phyloP scores from a whole-genome alignment of 2,797 vertebrate genomes.

The Podarcis siculus region DNA sequence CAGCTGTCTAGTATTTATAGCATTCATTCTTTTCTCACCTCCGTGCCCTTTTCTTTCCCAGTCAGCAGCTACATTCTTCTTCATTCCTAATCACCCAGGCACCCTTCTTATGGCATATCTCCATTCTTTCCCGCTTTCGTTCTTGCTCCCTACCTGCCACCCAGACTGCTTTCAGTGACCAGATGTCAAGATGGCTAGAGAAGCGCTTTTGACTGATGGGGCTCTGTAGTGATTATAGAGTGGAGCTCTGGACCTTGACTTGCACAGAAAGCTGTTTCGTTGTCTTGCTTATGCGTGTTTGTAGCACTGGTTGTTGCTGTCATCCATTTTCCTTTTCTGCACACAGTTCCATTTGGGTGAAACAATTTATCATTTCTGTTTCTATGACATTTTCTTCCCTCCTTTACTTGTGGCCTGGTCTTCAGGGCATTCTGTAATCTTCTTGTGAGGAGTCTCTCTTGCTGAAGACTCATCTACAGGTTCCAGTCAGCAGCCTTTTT shows the following conservation, averaged over 20 bases:
- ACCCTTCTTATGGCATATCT: neutral
- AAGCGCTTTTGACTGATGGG: conserved; percentile 30
- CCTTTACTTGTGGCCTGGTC: neutral
- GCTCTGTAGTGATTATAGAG: conserved; percentile 5
- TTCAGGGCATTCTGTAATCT: neutral
- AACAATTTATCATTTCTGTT: conserved; percentile 34
- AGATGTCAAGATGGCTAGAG: neutral
- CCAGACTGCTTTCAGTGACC: neutral
- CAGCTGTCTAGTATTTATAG: neutral
- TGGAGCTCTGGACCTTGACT: conserved; percentile 19
- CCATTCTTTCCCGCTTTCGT: neutral
- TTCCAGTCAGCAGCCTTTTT: neutral
- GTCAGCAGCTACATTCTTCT: neutral
- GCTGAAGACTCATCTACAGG: neutral
- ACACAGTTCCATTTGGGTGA: conserved; percentile 4
- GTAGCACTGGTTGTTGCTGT: conserved; percentile 11
- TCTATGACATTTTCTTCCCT: neutral
- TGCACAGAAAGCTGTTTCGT: conserved; percentile 16
- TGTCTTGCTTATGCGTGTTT: conserved; percentile 16
- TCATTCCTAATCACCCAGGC: neutral
- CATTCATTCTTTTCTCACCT: neutral
- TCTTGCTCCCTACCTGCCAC: neutral
- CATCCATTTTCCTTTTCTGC: conserved; percentile 26
- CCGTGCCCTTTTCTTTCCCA: neutral
- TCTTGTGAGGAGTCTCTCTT: neutral